Conservation (phyloP, 2,797 vertebrate genomes). For the Myotis findleyi region DNA sequence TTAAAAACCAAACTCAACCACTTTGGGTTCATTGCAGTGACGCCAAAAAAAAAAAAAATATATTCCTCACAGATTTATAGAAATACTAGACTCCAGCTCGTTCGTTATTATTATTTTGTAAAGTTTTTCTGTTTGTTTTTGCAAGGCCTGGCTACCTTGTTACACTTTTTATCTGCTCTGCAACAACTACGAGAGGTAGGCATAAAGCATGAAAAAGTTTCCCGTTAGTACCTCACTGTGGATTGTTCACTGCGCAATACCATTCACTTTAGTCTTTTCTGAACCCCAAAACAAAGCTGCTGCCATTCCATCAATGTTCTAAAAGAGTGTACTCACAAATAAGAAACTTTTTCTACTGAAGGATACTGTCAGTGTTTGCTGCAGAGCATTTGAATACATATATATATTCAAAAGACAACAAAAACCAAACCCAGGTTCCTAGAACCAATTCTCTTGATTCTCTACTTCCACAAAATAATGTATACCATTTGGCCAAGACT, state of each 20-base stretch:
- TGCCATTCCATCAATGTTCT: slow-evolving; percentile 7
- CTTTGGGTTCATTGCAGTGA: slow-evolving; percentile 87
- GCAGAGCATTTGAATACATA: slow-evolving; percentile 83
- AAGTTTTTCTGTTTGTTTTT: slow-evolving; percentile 80
- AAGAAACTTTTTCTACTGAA: slow-evolving; percentile 85
- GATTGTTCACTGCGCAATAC: slow-evolving; percentile 2
- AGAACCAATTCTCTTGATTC: slow-evolving; percentile 84
- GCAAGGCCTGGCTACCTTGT: slow-evolving; percentile 83
- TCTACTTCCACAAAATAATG: slow-evolving; percentile 83
- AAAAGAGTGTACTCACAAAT: slow-evolving; percentile 68
- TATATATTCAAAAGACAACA: slow-evolving; percentile 47
- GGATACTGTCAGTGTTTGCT: slow-evolving; percentile 82
- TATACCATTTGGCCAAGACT: slow-evolving; percentile 87
- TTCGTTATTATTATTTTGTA: slow-evolving; percentile 56
- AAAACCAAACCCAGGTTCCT: slow-evolving; percentile 73
- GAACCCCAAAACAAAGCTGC: slow-evolving; percentile 58
- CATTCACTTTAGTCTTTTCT: neutral
- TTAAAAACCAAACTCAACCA: slow-evolving; percentile 85
- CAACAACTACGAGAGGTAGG: slow-evolving; percentile 90
- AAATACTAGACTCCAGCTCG: slow-evolving; percentile 84
- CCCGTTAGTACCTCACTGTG: slow-evolving; percentile 74
- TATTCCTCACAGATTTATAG: slow-evolving; percentile 81
- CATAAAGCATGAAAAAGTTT: slow-evolving; percentile 87
- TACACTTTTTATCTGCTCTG: slow-evolving; percentile 84
- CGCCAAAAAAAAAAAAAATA: slow-evolving; percentile 73